phyloP scores from a whole-genome alignment of 2,113 vertebrate species.

The Cryptotis parvus region DNA sequence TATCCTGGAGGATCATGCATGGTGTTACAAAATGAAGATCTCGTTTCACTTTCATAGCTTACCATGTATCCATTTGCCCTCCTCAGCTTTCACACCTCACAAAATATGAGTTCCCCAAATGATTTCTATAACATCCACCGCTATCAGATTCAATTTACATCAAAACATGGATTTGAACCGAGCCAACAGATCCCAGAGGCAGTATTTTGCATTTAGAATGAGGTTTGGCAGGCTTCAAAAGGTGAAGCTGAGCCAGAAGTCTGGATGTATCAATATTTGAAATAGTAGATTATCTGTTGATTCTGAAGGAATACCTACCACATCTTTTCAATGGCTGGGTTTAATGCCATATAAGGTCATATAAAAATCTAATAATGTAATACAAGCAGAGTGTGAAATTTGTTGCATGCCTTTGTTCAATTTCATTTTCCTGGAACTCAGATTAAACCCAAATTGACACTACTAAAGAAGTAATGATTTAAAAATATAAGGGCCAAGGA shows the following conservation, averaged over 20 bases:
- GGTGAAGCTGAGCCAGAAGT: constrained; percentile 17
- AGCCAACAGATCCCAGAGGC: constrained; percentile 41
- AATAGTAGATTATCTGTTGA: not conserved
- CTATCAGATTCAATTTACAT: constrained; percentile 71
- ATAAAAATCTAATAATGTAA: not conserved
- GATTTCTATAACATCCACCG: constrained; percentile 68
- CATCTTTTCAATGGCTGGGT: constrained; percentile 51
- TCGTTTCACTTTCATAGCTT: not conserved
- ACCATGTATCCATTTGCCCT: not conserved
- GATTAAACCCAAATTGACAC: not conserved
- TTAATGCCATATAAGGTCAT: not conserved
- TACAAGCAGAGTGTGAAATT: not conserved
- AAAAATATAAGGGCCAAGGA: too few species aligned
- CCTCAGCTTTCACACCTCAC: not conserved
- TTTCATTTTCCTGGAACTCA: not conserved
- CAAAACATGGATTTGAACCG: constrained; percentile 2
- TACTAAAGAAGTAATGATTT: not conserved
- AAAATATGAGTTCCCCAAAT: not conserved
- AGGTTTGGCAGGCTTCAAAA: constrained; percentile 57
- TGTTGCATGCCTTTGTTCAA: not conserved
- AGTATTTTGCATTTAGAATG: constrained; percentile 56
- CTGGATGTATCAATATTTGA: constrained; percentile 33
- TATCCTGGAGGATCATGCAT: not conserved
- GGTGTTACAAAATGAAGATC: constrained; percentile 58
- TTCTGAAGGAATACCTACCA: not conserved